A percentile compares a stretch with the other conserved stretches of the same genome.
Conservation (phyloP, 2,797 vertebrate genomes). For the Hozukius guyotensis region DNA sequence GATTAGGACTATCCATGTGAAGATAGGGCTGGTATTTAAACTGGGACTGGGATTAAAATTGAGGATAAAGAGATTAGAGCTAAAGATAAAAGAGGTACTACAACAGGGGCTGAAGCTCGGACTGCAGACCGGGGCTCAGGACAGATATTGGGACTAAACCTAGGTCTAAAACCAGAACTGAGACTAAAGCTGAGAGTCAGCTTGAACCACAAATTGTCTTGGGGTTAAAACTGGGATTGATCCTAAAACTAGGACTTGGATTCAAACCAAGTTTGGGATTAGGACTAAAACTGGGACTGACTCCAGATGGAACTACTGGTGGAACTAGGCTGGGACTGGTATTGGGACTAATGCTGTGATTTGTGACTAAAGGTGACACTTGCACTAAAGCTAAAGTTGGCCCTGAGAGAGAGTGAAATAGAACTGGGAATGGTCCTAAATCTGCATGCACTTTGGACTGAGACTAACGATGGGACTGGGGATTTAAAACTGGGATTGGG, state of each 20-base stretch:
- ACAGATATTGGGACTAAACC: background rate
- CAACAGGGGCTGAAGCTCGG: background rate
- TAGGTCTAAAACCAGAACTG: background rate
- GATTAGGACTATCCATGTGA: background rate
- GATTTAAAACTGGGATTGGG: background rate
- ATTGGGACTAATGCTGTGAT: background rate
- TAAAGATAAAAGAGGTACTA: background rate
- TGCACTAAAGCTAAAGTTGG: background rate
- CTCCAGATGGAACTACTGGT: background rate
- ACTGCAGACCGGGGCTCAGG: background rate
- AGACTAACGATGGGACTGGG: background rate
- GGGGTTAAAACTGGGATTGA: background rate
- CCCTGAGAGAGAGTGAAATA: background rate
- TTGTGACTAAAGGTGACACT: background rate
- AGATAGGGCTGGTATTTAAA: background rate
- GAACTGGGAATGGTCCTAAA: background rate
- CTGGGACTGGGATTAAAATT: background rate
- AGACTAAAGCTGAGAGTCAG: background rate
- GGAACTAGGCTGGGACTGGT: background rate
- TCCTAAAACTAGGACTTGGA: background rate
- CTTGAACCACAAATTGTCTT: background rate
- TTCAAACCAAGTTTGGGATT: background rate
- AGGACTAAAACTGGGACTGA: background rate
- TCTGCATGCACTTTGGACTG: background rate
- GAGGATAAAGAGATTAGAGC: background rate